phyloP scores from a whole-genome alignment of 2,113 vertebrate species.

The Oreocharis arfaki region DNA sequence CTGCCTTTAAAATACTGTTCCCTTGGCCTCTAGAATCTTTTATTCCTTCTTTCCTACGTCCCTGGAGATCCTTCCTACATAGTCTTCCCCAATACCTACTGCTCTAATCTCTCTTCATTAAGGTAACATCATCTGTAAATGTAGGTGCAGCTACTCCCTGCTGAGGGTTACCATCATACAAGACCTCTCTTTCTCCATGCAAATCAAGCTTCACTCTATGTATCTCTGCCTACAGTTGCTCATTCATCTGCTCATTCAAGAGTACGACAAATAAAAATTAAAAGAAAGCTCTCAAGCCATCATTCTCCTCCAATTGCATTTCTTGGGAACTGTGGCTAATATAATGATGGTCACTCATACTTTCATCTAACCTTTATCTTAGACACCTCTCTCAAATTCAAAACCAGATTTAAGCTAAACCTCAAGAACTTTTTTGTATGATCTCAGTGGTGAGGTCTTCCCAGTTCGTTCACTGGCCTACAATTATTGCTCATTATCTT shows the following conservation, averaged over 20 bases:
- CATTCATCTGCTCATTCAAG: not conserved
- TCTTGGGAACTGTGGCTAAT: not conserved
- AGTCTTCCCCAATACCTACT: not conserved
- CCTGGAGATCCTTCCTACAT: not conserved
- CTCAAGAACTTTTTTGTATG: not conserved
- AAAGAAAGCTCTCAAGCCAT: not conserved
- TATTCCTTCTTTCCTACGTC: not conserved
- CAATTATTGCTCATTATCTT: not conserved
- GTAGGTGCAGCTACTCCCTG: not conserved
- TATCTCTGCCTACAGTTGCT: not conserved
- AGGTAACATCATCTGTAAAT: not conserved
- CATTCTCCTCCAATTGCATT: not conserved
- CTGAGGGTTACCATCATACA: not conserved
- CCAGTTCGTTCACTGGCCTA: not conserved
- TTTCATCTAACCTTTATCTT: not conserved
- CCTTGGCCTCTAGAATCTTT: not conserved
- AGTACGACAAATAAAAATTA: not conserved
- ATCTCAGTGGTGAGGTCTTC: not conserved
- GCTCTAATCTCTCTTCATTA: not conserved
- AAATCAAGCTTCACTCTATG: not conserved
- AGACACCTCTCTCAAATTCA: not conserved
- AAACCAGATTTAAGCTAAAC: not conserved
- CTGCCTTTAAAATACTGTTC: not conserved
- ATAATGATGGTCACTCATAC: not conserved
- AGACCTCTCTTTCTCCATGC: not conserved